Conservation (phyloP, 2,888 invertebrate genomes). For the Lobophora halterata region DNA sequence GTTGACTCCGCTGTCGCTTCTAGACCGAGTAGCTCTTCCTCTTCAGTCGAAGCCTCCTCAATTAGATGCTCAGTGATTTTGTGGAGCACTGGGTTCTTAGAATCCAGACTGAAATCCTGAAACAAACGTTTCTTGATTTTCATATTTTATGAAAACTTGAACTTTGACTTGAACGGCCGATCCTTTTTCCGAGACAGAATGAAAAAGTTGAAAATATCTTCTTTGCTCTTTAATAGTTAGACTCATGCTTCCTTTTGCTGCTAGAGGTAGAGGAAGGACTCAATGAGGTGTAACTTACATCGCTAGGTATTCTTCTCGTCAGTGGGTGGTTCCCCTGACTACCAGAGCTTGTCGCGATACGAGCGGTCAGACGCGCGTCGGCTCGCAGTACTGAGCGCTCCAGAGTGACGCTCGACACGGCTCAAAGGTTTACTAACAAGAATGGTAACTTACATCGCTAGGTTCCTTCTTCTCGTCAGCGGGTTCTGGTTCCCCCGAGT, state of each 20-base stretch:
- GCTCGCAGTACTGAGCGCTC: slow-evolving; percentile 94
- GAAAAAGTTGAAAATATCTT: too few relatives aligned
- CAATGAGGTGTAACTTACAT: slow-evolving; percentile 34
- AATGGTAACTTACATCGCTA: slow-evolving; percentile 32
- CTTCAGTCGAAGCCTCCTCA: slow-evolving; percentile 99
- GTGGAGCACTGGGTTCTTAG: slow-evolving; percentile 95
- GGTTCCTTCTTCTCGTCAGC: slow-evolving; percentile 25
- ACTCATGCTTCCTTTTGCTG: too few relatives aligned
- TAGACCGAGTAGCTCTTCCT: slow-evolving; percentile 94
- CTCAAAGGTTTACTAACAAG: slow-evolving; percentile 82
- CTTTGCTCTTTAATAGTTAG: too few relatives aligned
- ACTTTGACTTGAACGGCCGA: too few relatives aligned
- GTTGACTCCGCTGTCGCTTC: slow-evolving; percentile 57
- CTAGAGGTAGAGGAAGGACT: too few relatives aligned
- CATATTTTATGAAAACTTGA: too few relatives aligned
- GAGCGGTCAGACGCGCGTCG: slow-evolving; percentile 95
- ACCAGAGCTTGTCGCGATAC: slow-evolving; percentile 92
- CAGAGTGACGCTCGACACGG: slow-evolving; percentile 93
- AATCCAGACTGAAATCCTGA: slow-evolving; percentile 82
- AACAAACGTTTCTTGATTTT: too few relatives aligned
- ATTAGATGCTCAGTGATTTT: slow-evolving; percentile 99
- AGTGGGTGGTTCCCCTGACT: slow-evolving; percentile 40
- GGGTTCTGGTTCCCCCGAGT: slow-evolving; percentile 40
- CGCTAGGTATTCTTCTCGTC: slow-evolving; percentile 23
- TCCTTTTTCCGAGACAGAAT: neutral